Percentiles rank a stretch among this genome's conserved stretches.
phyloP scores from a whole-genome alignment of 2,888 invertebrate genomes.

The Drosophila paracracens region DNA sequence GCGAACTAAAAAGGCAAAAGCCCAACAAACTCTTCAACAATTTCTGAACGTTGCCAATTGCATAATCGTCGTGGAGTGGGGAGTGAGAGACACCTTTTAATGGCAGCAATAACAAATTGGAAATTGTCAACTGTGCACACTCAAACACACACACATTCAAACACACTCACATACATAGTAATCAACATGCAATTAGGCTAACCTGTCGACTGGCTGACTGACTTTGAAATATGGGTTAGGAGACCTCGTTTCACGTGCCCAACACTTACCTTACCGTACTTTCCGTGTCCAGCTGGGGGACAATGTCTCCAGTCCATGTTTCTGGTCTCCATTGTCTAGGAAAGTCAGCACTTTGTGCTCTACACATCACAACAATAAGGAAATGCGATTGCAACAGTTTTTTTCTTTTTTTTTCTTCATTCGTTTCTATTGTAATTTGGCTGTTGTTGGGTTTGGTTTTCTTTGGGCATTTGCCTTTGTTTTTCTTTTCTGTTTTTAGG shows the following conservation, averaged over 20 bases:
- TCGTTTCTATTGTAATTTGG: conserved; percentile 37
- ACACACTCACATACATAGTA: conserved; percentile 36
- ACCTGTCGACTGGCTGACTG: conserved; percentile 72
- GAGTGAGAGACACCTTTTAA: conserved; percentile 63
- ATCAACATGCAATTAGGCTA: conserved; percentile 78
- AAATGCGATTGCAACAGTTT: conserved; percentile 66
- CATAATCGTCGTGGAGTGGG: conserved; percentile 50
- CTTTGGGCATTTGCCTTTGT: conserved; percentile 52
- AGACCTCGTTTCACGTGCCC: conserved; percentile 44
- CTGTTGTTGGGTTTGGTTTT: conserved; percentile 47
- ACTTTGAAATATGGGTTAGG: conserved; percentile 79
- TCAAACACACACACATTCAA: conserved; percentile 17
- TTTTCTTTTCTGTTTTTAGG: conserved; percentile 41
- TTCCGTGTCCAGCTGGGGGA: conserved; percentile 12
- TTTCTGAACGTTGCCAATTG: conserved; percentile 78
- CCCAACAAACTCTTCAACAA: conserved; percentile 58
- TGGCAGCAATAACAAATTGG: conserved; percentile 70
- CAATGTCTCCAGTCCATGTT: conserved; percentile 13
- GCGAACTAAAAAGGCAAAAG: conserved; percentile 52
- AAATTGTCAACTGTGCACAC: conserved; percentile 69
- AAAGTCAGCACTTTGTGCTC: conserved; percentile 35
- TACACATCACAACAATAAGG: conserved; percentile 62
- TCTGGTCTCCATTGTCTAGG: conserved; percentile 43
- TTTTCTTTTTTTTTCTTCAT: conserved; percentile 22
- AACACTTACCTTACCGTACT: conserved; percentile 9